Conservation (phyloP, 2,888 invertebrate species). For the Drosophila nr. fundita region DNA sequence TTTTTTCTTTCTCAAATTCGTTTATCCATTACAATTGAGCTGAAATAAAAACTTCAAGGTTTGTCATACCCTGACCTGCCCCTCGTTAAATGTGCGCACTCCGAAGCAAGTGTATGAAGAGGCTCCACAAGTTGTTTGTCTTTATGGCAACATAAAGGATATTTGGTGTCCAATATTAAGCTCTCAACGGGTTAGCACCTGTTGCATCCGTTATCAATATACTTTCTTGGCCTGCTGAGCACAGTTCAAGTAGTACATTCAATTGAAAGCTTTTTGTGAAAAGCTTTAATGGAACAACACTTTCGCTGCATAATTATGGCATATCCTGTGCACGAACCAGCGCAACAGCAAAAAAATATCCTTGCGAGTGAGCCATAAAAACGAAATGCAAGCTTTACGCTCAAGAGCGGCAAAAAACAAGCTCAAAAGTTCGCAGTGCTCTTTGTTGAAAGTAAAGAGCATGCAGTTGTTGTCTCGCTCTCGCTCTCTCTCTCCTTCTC, state of each 20-base stretch:
- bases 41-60: not conserved
- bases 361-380: slow-evolving; percentile 38
- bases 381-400: slow-evolving; percentile 38
- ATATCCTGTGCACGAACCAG: slow-evolving; percentile 73
- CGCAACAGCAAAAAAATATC: slow-evolving; percentile 56
- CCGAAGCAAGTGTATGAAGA: not conserved
- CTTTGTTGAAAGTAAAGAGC: slow-evolving; percentile 46
- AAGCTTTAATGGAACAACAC: slow-evolving; percentile 38
- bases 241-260: slow-evolving; percentile 5
- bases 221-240: not conserved
- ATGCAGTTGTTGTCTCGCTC: slow-evolving; percentile 11
- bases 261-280: slow-evolving; percentile 35
- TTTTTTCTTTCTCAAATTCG: not conserved
- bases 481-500: slow-evolving; percentile 1
- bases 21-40: not conserved
- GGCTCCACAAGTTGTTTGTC: slow-evolving; percentile 41
- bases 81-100: not conserved
- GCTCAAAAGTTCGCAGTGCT: slow-evolving; percentile 45
- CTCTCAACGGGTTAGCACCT: slow-evolving; percentile 34
- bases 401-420: slow-evolving; percentile 40
- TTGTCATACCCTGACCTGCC: slow-evolving; percentile 29
- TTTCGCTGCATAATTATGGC: slow-evolving; percentile 62
- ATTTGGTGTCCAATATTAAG: slow-evolving; percentile 17
- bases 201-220: slow-evolving; percentile 38
- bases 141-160: slow-evolving; percentile 49